Evolutionary conservation across 2,888 invertebrate genomes (phyloP).

Genomic region (Epinotia ramella): DNA sequence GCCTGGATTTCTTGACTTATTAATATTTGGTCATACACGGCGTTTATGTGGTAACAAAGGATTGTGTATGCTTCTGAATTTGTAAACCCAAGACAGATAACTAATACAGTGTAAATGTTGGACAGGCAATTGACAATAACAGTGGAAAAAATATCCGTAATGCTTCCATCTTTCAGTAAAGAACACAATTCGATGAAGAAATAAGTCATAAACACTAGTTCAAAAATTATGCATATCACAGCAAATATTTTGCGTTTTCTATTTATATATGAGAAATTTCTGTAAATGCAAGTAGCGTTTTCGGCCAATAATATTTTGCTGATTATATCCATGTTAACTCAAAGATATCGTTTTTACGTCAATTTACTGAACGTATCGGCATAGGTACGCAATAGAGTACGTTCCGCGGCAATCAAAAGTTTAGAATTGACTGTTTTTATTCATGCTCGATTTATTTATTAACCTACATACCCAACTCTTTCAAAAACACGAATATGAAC

Average conservation of each 20-base stretch:
- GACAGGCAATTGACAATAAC: neutral
- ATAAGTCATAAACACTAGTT: neutral
- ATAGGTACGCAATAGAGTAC: neutral
- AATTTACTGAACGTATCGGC: neutral
- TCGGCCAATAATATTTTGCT: neutral
- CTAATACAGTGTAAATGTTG: neutral
- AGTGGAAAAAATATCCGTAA: neutral
- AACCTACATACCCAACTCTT: neutral
- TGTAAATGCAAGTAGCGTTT: slow-evolving; percentile 13
- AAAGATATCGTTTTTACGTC: neutral
- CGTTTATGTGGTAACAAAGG: neutral
- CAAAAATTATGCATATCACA: neutral
- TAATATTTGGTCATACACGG: neutral
- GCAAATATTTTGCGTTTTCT: neutral
- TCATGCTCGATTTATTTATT: no score
- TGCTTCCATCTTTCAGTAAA: neutral
- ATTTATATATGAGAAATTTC: slow-evolving; percentile 4
- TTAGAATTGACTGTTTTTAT: neutral
- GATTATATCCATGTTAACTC: slow-evolving; percentile 4
- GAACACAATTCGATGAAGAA: neutral
- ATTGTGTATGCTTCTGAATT: slow-evolving; percentile 1
- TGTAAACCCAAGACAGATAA: neutral
- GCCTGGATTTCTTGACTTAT: neutral
- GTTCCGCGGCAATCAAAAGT: neutral
- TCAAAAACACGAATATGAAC: neutral